Base-by-base conservation (phyloP, 2,113 vertebrate species). In the Marmota monax region DNA sequence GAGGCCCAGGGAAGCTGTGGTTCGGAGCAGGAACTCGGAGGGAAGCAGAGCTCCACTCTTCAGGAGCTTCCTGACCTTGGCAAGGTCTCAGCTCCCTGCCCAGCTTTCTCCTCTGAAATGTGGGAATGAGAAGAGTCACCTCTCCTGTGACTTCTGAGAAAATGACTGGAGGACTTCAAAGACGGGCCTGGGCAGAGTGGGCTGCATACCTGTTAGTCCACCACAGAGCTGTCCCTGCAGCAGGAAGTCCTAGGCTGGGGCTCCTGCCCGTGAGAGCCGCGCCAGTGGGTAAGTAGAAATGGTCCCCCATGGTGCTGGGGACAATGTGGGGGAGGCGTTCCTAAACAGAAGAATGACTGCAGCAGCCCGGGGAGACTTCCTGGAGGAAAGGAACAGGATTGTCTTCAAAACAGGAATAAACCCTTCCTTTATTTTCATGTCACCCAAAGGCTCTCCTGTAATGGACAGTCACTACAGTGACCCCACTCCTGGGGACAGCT, bases 141-240 rank as follows among this genome's bases (percentile, higher is more conserved):
- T 78, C 32, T 56, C 17, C 56, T 7, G 14, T 29, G 8, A 6
- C 58, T 82, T 1, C n/a, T n/a, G 58, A 84, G 58, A 88, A 78
- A 65, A 80, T 63, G 34, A 16, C 22, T 27, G n/a, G n/a, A 80
- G 39, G 4, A 23, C 61, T 53, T 58, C 27, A 8, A 29, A 63
- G 1, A 29, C 7, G 5, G 18, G 3, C 22, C 42, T 0, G 0
- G 4, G 2, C 1, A 58, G 78, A 22, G 7, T 17, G 37, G 37
- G 9, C 25, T 7, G 5, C 32, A 23, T 6, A 4, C 2, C 3
- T 45, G 20, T 34, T 18, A 51, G 29, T 48, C 20, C 3, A 53
- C 27, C 4, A 25, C 3, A 8, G 18, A 80, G 56, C 23, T 77
- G 48, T 56, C 58, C 48, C 17, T 89, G 14, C 20, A 20, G 5